phyloP scores from a whole-genome alignment of 2,797 vertebrate genomes.

The Meda fulgida region DNA sequence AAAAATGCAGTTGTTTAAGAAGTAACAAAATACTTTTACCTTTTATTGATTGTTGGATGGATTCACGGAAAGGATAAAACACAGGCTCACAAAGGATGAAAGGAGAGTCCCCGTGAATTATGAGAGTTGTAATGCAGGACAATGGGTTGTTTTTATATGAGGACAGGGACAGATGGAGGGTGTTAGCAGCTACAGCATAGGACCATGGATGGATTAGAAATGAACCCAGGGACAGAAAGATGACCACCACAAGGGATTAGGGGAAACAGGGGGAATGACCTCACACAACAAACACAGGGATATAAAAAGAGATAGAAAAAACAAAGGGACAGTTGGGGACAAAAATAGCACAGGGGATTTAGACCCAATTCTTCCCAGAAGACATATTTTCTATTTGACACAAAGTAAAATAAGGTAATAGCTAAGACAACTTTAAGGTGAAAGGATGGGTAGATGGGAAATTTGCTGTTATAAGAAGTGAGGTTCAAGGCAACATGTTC shows the following conservation, averaged over 20 bases:
- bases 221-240: slow-evolving; percentile 74
- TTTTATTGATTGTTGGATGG: slow-evolving; percentile 40
- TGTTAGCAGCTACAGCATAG: slow-evolving; percentile 59
- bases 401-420: slow-evolving; percentile 6
- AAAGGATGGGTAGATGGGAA: not conserved
- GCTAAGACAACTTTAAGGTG: not conserved
- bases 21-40: slow-evolving; percentile 36
- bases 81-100: slow-evolving; percentile 23
- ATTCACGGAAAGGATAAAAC: slow-evolving; percentile 25
- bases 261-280: slow-evolving; percentile 75
- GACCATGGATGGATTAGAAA: slow-evolving; percentile 76
- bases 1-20: not conserved
- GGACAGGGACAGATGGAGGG: slow-evolving; percentile 45
- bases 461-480: not conserved
- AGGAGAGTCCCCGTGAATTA: slow-evolving; percentile 56
- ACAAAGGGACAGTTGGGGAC: slow-evolving; percentile 51
- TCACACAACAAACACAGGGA: slow-evolving; percentile 72
- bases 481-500: not conserved
- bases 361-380: slow-evolving; percentile 49
- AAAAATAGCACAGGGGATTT: slow-evolving; percentile 53
- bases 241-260: slow-evolving; percentile 77
- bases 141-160: slow-evolving; percentile 73
- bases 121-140: slow-evolving; percentile 54
- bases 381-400: slow-evolving; percentile 22
- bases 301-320: slow-evolving; percentile 56